Percentiles rank a stretch among this genome's conserved stretches.
Evolutionary conservation across 2,888 invertebrate genomes (phyloP).

Genomic region (Idaea straminata): DNA sequence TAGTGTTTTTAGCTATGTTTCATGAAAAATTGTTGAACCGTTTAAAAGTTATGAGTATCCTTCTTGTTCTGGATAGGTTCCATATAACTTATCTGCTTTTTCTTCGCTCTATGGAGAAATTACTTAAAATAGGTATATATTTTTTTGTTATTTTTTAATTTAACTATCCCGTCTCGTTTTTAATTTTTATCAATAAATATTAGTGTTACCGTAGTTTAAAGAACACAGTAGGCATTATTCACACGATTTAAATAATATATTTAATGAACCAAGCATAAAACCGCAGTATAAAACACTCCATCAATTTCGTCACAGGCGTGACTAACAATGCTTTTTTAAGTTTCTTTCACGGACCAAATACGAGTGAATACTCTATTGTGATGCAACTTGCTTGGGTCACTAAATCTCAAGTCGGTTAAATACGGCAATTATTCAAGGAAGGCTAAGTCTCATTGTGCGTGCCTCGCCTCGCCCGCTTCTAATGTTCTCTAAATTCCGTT

Average conservation of each 20-base stretch:
- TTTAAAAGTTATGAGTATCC: not conserved
- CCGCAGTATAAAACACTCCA: constrained; percentile 23
- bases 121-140: not conserved
- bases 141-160: not conserved
- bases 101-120: not conserved
- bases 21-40: too few species aligned
- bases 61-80: not conserved
- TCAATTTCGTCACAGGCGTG: constrained; percentile 21
- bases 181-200: not conserved
- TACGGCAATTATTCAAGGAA: constrained; percentile 72
- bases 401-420: constrained; percentile 63
- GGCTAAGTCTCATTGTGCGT: constrained; percentile 65
- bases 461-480: constrained; percentile 37
- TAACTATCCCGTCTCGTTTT: not conserved
- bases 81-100: not conserved
- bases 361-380: constrained; percentile 43
- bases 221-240: not conserved
- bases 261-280: constrained; percentile 17
- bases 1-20: too few species aligned
- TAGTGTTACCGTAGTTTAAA: not conserved
- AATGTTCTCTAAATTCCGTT: constrained; percentile 67
- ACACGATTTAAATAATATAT: not conserved
- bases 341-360: constrained; percentile 60
- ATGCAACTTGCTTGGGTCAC: constrained; percentile 50
- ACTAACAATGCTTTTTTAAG: constrained; percentile 53